A percentile compares a stretch with the other conserved stretches of the same genome.
Evolutionary conservation across 2,113 vertebrate species (phyloP).

Genomic region (Muntiacus muntjak): DNA sequence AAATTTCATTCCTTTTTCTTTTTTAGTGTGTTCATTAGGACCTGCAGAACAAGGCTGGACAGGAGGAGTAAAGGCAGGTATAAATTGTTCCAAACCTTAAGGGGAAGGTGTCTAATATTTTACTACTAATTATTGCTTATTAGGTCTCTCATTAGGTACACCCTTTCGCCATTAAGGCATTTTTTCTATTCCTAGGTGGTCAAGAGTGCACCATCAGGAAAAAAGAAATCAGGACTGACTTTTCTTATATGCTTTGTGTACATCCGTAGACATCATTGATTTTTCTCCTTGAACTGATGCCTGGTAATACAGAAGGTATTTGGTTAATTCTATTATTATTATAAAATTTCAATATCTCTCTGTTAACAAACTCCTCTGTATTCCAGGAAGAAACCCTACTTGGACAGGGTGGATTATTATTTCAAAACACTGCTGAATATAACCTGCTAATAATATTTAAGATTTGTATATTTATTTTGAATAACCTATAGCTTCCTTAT

Average conservation of each 20-base stretch:
- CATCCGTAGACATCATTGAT: neutral
- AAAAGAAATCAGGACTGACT: neutral
- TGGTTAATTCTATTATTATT: neutral
- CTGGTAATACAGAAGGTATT: neutral
- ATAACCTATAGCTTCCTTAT: neutral
- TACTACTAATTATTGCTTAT: neutral
- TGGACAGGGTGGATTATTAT: neutral
- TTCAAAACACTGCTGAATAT: neutral
- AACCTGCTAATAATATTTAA: neutral
- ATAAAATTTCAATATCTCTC: neutral
- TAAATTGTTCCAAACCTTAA: neutral
- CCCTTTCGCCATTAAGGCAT: neutral
- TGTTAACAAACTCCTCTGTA: slow-evolving; percentile 1
- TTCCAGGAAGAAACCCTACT: neutral
- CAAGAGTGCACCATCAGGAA: neutral
- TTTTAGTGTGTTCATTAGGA: neutral
- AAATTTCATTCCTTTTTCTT: neutral
- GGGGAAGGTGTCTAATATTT: neutral
- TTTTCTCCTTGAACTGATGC: neutral
- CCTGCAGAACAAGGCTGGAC: neutral
- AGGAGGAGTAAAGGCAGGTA: neutral
- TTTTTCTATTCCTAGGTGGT: neutral
- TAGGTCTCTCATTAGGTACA: neutral
- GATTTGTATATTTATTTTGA: neutral
- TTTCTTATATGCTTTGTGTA: neutral